phyloP scores from a whole-genome alignment of 2,113 vertebrate genomes.

The Ia io region DNA sequence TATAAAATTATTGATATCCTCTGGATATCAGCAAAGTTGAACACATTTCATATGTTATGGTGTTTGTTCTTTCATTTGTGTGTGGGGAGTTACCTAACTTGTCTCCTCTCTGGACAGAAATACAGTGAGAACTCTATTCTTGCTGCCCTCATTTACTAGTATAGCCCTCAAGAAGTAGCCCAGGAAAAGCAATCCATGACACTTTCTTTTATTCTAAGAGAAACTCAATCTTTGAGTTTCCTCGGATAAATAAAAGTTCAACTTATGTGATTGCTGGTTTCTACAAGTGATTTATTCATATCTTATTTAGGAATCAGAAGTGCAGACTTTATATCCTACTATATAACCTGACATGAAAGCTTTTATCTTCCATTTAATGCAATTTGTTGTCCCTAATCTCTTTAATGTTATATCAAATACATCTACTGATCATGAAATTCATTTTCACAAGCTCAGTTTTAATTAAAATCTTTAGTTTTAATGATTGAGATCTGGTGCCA shows the following conservation, averaged over 20 bases:
- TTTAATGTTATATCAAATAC: slow-evolving; percentile 1
- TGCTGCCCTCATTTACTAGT: too few species aligned
- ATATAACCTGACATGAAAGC: not conserved
- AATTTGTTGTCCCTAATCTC: slow-evolving; percentile 21
- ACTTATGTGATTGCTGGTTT: not conserved
- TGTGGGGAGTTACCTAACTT: not conserved
- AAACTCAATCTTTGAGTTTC: not conserved
- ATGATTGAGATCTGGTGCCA: slow-evolving; percentile 50
- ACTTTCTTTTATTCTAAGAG: not conserved
- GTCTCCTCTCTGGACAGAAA: not conserved
- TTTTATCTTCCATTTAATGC: not conserved
- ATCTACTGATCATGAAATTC: not conserved
- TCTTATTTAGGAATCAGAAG: not conserved
- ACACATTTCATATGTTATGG: not conserved
- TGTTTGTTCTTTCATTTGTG: not conserved
- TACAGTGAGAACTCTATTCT: too few species aligned
- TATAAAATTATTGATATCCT: not conserved
- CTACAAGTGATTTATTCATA: not conserved
- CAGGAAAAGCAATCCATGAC: not conserved
- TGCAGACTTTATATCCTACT: not conserved
- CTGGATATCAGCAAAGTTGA: not conserved
- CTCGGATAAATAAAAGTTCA: not conserved
- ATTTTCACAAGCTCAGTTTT: slow-evolving; percentile 33
- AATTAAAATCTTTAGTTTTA: slow-evolving; percentile 56
- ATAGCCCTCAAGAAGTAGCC: not conserved